These are phyloP conservation scores for Scopus umbretta DNA, from an alignment of 2,113 vertebrate genomes.

Conservation along the genomic window DNA sequence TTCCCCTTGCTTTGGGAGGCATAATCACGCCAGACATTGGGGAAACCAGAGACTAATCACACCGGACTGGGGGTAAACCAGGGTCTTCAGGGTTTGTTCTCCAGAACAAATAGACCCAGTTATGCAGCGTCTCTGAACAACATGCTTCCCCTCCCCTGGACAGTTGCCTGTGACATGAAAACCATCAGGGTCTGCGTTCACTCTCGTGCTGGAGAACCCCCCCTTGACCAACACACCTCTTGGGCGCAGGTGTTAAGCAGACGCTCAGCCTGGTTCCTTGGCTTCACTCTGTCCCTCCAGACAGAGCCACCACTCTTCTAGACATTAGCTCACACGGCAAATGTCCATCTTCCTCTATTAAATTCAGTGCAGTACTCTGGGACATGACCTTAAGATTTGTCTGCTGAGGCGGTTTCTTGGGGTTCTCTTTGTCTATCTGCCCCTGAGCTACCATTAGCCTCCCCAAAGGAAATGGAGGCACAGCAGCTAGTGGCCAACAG, in stretches of 20 bases:
- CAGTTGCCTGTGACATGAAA: neutral
- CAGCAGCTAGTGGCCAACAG: neutral
- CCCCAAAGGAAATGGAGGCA: neutral
- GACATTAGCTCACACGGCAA: neutral
- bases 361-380: neutral
- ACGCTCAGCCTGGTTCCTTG: neutral
- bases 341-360: neutral
- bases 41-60: neutral
- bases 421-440: neutral
- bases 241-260: neutral
- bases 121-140: neutral
- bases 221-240: neutral
- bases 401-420: neutral
- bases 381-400: neutral
- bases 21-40: rapidly evolving
- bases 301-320: neutral
- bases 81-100: neutral
- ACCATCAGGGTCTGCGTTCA: neutral
- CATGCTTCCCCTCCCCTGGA: neutral
- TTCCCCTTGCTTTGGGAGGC: no score
- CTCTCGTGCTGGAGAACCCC: neutral
- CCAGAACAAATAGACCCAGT: neutral
- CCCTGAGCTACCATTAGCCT: neutral
- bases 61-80: neutral
- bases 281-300: neutral